Percentiles rank a stretch among this genome's conserved stretches.
Evolutionary conservation across 2,888 invertebrate species (phyloP).

Genomic region (Ctena decussata): DNA sequence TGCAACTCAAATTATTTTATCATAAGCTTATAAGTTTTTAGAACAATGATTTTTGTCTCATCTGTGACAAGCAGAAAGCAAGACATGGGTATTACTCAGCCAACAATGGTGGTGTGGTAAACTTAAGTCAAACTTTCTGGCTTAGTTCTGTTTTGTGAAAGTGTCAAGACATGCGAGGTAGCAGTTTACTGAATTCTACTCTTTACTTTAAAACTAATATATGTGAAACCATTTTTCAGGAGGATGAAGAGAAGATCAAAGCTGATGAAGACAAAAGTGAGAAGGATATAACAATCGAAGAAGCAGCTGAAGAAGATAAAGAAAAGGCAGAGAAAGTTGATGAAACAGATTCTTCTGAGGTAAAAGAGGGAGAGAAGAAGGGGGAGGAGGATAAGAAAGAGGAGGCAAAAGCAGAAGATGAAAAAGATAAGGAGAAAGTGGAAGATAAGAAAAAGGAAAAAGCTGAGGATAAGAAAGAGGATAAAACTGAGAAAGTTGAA

Average conservation of each 20-base stretch:
- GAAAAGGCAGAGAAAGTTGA: conserved; percentile 51
- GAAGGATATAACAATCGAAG: conserved; percentile 55
- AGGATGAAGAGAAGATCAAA: conserved; percentile 58
- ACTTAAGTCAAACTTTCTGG: too few species aligned
- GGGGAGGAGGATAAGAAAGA: conserved; percentile 33
- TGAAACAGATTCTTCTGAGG: conserved; percentile 18
- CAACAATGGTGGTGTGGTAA: too few species aligned
- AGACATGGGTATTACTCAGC: too few species aligned
- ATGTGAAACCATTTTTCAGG: conserved; percentile 46
- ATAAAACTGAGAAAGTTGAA: neutral
- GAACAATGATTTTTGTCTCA: too few species aligned
- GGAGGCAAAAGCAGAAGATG: conserved; percentile 30
- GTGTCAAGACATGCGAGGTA: too few species aligned
- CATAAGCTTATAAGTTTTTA: too few species aligned
- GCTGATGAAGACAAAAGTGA: conserved; percentile 62
- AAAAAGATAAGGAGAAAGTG: conserved; percentile 16
- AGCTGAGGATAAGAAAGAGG: neutral
- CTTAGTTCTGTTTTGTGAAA: too few species aligned
- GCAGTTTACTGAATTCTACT: too few species aligned
- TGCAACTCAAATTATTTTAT: too few species aligned
- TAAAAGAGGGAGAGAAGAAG: conserved; percentile 13
- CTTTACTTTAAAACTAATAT: too few species aligned
- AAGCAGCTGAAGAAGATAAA: conserved; percentile 48
- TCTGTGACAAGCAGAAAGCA: too few species aligned
- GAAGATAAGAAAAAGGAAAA: conserved; percentile 17